Base-by-base conservation (phyloP, 2,797 vertebrate genomes). In the Gymnoscopelus microlampas region DNA sequence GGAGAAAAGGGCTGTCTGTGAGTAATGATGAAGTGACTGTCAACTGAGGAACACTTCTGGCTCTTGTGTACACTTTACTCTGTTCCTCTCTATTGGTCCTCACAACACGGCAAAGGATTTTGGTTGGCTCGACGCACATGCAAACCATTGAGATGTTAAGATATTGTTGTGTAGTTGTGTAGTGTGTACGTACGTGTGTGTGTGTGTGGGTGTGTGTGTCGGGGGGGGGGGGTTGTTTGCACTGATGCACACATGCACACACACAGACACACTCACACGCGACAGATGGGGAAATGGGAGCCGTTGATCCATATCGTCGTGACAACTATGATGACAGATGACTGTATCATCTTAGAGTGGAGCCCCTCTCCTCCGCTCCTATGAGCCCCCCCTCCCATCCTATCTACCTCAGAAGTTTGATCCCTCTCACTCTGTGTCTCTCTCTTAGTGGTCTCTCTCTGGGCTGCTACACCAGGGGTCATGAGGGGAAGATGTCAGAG, bases 301-400 rank as follows among this genome's bases (percentile, higher is more conserved):
- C 81, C 71, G 71, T 44, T 90, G 88, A 91, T 88, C 89, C 87
- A 73, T 83, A 86, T 83, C 82, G 71, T 44, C 70, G 71, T 88
- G 89, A 91, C 88, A 88, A 80, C 78, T 71, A 86, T 88, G 79
- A 86, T 90, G 89, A 91, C 87, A 60, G 84, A 90, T 91, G 88
- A 88, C 81, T 87, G 84, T 78, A 89, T 90, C 84, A 83, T 88
- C 83, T 86, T 19, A 73, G 74, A 80, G 64, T 86, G 84, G 78
- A 83, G 81, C 74, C 54, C 71, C 29, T 44, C 35, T 7, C 63
- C 60, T 64, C 56, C 54, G 12, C 19, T 39, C 39, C 26, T 39
- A 11, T 24, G 11, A 35, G 72, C 60, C 78, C 65, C 85, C 56
- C 74, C 61, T 79, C 62, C 6, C 32, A 11, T 9, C 14, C 11